phyloP scores from a whole-genome alignment of 2,797 vertebrate species.

The Danio kyathit region DNA sequence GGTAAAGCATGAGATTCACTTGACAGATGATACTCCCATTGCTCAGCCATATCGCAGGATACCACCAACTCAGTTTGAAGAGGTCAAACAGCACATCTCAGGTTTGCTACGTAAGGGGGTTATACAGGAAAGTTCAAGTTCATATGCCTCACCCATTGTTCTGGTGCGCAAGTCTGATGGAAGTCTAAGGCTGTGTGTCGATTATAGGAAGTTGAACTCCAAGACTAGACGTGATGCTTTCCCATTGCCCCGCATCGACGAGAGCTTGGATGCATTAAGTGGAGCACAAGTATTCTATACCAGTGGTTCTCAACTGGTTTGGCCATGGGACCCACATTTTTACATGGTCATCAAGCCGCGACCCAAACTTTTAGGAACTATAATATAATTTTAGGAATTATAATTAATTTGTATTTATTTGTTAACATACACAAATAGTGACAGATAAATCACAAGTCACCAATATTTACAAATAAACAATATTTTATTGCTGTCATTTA shows the following conservation, averaged over 20 bases:
- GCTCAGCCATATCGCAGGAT: neutral
- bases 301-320: no score
- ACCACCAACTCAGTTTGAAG: neutral
- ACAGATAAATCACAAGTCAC: no score
- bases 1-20: neutral
- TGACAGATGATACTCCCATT: neutral
- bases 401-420: no score
- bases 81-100: neutral
- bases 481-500: no score
- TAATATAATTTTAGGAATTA: no score
- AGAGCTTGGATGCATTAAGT: neutral
- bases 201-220: neutral
- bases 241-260: neutral
- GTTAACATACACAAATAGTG: no score
- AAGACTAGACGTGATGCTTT: neutral
- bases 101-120: neutral
- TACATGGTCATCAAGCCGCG: no score
- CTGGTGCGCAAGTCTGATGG: neutral
- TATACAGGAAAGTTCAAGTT: neutral
- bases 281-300: neutral
- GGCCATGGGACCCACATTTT: no score
- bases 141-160: neutral
- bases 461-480: no score
- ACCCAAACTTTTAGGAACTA: no score
- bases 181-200: neutral